Conservation (phyloP, 2,113 vertebrate genomes). For the Anolis carolinensis region DNA sequence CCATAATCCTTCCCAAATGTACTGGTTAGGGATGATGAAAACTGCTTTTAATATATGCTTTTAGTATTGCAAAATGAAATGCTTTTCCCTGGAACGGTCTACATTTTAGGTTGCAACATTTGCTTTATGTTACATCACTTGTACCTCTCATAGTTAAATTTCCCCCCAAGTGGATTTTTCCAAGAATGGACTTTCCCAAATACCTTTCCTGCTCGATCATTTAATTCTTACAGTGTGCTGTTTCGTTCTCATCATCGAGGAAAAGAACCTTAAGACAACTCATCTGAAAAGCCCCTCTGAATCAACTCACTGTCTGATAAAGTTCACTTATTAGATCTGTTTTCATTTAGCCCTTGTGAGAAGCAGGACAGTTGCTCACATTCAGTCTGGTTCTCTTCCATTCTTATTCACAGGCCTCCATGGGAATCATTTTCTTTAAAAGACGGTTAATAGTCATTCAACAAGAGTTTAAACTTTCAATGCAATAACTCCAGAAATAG, state of each 20-base stretch:
- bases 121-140: background rate
- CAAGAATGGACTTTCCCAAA: background rate
- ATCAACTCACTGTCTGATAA: background rate
- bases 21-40: no score
- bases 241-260: background rate
- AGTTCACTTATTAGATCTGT: background rate
- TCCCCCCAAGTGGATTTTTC: background rate
- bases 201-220: background rate
- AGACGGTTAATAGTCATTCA: constrained; percentile 50
- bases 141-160: background rate
- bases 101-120: background rate
- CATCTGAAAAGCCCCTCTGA: background rate
- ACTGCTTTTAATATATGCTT: no score
- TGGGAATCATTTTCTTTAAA: constrained; percentile 17
- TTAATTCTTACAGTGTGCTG: background rate
- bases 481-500: background rate
- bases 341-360: background rate
- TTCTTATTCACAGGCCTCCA: background rate
- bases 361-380: background rate
- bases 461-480: constrained; percentile 30
- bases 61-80: no score
- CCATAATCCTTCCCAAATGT: no score
- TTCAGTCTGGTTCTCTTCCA: background rate
- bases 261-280: background rate
- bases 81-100: background rate